Evolutionary conservation across 1,140 invertebrate genomes (phyloP), one percentile per base, ranked within the genome.

Genomic region (Thaumatotibia leucotreta): DNA sequence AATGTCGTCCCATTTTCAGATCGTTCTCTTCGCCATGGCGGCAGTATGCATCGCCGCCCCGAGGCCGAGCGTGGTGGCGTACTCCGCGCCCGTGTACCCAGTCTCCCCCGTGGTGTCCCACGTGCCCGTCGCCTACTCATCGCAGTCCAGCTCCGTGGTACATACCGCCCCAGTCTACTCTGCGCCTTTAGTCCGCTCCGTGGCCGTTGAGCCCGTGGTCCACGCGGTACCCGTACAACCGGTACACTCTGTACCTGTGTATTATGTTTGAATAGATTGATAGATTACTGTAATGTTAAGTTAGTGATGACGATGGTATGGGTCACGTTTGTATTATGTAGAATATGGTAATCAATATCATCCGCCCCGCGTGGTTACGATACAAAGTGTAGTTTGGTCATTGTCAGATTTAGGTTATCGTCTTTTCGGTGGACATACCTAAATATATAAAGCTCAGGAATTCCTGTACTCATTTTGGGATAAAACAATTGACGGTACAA

Each of bases 181-280:
- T 2, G 62, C 71, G 69, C 23, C 84, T 61, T 70, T 91, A 74
- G 69, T 92, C 65, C 65, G 90, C 75, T 68, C 80, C n/a, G 35
- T 45, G 4, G 35, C 35, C 2, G 35, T 45, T 0, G 35, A 45
- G 75, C 69, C 91, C 66, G 69, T 91, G 73, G 73, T 90, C 63
- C 76, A 92, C 73, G 49, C 88, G 61, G 71, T 83, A 83, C 78
- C 88, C 65, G 61, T 68, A 10, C 39, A 45, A 45, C 39, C 24
- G 29, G 35, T 27, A 29, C 63, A 66, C 33, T 64, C 62, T 9
- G 61, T 32, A 2, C 58, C 45, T 9, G 52, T 66, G 4, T 50
- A 63, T 50, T 49, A 64, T 14, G 45, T 61, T 24, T 65, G 63
- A 64, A 62, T 52, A 45, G 14, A 5, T 45, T 45, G n/a, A n/a